Base-by-base conservation (phyloP, 2,113 vertebrate species). In the Cairina moschata region DNA sequence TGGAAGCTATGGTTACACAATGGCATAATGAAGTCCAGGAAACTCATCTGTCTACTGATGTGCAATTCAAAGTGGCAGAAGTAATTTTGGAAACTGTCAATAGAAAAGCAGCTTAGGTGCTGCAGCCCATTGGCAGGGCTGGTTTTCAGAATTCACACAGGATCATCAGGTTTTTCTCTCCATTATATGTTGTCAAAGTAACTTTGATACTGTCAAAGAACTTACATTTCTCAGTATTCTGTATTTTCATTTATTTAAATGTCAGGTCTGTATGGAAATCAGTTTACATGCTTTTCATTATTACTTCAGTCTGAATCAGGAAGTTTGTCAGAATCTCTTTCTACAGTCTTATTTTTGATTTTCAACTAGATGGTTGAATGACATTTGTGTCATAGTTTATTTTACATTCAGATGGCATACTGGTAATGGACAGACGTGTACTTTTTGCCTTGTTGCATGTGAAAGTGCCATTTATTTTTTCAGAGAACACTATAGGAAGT, bases 1-100 rank as follows among this genome's bases (percentile, higher is more conserved):
- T 97, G 99, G 99, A 97, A 99, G 99, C 97, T 99, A 99, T 17
- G 99, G 99, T 28, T 99, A 99, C 96, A 99, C 99, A 73, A 99
- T 99, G 99, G 99, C 99, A 9, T 99, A 95, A 98, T 44, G 91
- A 92, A 79, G 80, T 62, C 78, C 59, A 65, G 79, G 94, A 92
- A 88, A 88, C 72, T 85, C 89, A 32, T 91, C 79, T 93, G 95
- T 91, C 94, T 93, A 38, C 90, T 91, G 91, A 94, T 93, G 89
- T 17, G 13, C 81, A 86, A 46, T 96, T 97, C 92, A 54, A 79
- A 97, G 88, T 88, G 95, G 88, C 97, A 97, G 92, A 96, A 97
- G 72, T 94, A 83, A 96, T 97, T 97, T 92, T 85, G 81, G 84
- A 91, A 96, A 74, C 92, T 91, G 91, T 97, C 94, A 91, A 17